These are phyloP conservation scores for Paguma larvata DNA, from an alignment of 2,797 vertebrate genomes.

Conservation along the genomic window DNA sequence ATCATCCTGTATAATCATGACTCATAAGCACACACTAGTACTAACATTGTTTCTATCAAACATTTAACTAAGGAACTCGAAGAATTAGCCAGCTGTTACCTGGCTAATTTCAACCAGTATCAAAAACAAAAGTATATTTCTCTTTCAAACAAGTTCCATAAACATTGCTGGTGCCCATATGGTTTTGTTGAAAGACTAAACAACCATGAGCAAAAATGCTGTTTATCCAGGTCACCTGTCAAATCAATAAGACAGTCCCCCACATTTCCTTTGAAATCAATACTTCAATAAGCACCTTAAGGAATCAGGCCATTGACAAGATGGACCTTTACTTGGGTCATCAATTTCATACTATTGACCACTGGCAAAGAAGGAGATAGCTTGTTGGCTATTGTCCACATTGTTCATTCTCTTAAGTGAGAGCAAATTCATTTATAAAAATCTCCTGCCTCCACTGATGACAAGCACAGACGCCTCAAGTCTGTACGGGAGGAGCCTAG, in stretches of 20 bases:
- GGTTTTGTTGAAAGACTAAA: constrained; percentile 30
- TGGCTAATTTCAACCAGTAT: background rate
- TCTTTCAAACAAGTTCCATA: constrained; percentile 14
- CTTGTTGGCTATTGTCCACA: background rate
- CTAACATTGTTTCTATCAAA: constrained; percentile 45
- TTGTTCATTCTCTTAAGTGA: constrained; percentile 40
- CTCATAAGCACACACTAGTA: constrained; percentile 19
- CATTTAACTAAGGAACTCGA: constrained; percentile 39
- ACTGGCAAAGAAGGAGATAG: background rate
- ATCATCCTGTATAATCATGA: constrained; percentile 18
- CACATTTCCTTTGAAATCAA: constrained; percentile 29
- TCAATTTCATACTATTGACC: constrained; percentile 17
- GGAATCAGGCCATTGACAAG: background rate
- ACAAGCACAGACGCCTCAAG: background rate
- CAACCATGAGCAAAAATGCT: constrained; percentile 4
- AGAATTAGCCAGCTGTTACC: background rate
- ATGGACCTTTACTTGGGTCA: background rate
- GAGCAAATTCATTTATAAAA: constrained; percentile 37
- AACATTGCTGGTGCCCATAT: background rate
- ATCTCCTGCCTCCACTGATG: background rate
- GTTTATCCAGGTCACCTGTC: background rate
- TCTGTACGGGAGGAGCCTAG: background rate
- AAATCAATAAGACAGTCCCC: background rate
- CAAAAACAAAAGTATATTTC: constrained; percentile 52
- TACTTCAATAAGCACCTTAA: background rate